Conservation (phyloP, 1,140 invertebrate species). For the Grapholita molesta region DNA sequence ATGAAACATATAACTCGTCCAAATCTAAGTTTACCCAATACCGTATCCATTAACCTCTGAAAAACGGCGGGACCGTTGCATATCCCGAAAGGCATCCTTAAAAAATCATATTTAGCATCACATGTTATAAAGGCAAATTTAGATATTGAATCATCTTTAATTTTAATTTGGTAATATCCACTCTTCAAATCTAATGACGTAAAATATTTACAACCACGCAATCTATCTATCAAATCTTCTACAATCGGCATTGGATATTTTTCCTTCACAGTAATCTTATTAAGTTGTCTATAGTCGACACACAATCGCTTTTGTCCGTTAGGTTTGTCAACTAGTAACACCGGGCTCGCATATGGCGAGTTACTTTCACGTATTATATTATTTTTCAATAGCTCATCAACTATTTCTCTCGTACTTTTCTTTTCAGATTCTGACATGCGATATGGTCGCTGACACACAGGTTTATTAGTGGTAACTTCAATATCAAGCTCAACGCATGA, state of each 20-base stretch:
- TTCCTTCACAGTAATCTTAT: not conserved
- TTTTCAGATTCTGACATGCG: not conserved
- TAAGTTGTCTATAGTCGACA: not conserved
- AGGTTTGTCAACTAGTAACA: not conserved
- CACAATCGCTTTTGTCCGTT: not conserved
- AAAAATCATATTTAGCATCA: slow-evolving; percentile 40
- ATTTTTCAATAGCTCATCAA: not conserved
- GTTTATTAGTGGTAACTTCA: not conserved
- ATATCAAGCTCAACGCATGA: not conserved
- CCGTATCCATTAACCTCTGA: slow-evolving; percentile 7
- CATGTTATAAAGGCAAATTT: slow-evolving; percentile 38
- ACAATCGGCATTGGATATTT: not conserved
- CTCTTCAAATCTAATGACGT: not conserved
- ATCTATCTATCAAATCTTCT: not conserved
- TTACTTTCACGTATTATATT: not conserved
- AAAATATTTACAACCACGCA: not conserved
- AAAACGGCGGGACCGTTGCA: slow-evolving; percentile 19
- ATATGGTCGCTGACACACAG: no score
- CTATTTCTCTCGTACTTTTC: not conserved
- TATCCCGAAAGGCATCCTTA: slow-evolving; percentile 30
- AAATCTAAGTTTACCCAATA: slow-evolving; percentile 20
- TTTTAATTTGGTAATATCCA: no score
- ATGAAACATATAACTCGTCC: slow-evolving; percentile 23
- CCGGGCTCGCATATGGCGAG: not conserved
- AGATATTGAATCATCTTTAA: slow-evolving; percentile 7